These are phyloP conservation scores for Lasiurus borealis DNA, from an alignment of 2,113 vertebrate species.

Conservation along the genomic window DNA sequence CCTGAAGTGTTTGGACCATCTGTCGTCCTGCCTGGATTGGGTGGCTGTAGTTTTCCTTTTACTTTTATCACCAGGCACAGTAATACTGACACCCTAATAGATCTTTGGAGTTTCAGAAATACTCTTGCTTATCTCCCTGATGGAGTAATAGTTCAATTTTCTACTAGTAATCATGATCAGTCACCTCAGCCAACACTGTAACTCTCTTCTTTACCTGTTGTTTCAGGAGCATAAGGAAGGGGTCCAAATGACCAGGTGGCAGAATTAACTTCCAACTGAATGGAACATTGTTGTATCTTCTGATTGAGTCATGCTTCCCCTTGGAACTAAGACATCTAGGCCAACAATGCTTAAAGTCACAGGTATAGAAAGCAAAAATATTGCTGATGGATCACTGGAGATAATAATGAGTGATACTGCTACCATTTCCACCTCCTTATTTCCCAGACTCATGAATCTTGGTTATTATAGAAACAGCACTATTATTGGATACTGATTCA, in stretches of 20 bases:
- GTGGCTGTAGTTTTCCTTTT: slow-evolving; percentile 18
- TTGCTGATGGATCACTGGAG: not conserved
- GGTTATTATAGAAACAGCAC: not conserved
- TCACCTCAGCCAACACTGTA: not conserved
- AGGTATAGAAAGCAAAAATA: not conserved
- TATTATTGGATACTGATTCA: not conserved
- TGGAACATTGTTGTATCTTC: not conserved
- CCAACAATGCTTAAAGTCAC: slow-evolving; percentile 19
- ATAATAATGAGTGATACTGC: not conserved
- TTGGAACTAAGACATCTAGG: not conserved
- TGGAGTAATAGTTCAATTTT: not conserved
- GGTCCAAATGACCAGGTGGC: not conserved
- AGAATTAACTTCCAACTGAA: not conserved
- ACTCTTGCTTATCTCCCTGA: not conserved
- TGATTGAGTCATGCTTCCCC: not conserved
- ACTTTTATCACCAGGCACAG: not conserved
- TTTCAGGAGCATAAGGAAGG: not conserved
- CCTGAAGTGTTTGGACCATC: not conserved
- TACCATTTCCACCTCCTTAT: not conserved
- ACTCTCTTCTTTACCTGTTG: not conserved
- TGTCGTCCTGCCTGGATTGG: not conserved
- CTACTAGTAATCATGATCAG: not conserved
- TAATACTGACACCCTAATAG: not conserved
- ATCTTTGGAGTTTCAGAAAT: not conserved
- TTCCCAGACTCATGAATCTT: too few species aligned